Conservation (phyloP, 53 echinoderm and acorn worm species). For the Astropecten irregularis region DNA sequence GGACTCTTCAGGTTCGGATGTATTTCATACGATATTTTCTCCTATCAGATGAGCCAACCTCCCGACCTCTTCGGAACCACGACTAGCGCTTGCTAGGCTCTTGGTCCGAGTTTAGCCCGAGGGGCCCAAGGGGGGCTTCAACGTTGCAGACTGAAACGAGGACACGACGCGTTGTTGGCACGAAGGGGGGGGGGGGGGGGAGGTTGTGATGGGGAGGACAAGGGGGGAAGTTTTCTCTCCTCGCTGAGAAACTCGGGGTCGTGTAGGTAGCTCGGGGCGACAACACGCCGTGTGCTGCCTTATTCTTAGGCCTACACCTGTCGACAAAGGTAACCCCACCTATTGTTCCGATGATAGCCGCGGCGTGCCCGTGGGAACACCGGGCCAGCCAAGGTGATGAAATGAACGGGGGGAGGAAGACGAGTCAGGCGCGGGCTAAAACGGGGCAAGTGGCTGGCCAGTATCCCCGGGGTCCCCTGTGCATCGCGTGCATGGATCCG, state of each 20-base stretch:
- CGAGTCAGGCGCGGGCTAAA: constrained; percentile 20
- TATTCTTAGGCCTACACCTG: constrained; percentile 23
- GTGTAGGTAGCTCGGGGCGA: too few species aligned
- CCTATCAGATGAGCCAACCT: too few species aligned
- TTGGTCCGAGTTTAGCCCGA: constrained; percentile 31
- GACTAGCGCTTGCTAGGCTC: too few species aligned
- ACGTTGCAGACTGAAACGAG: constrained; percentile 21
- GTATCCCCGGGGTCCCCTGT: constrained; percentile 15
- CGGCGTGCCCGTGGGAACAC: constrained; percentile 3
- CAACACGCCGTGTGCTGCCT: background rate
- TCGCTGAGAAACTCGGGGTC: constrained; percentile 12
- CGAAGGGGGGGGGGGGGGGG: background rate
- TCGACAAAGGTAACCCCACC: constrained; percentile 46
- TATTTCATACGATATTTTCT: constrained; percentile 10
- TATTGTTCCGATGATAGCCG: constrained; percentile 59
- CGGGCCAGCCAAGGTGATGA: constrained; percentile 37
- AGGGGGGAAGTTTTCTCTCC: background rate
- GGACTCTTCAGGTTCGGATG: background rate
- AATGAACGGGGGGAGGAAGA: constrained; percentile 40
- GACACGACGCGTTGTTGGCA: constrained; percentile 26
- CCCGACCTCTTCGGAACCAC: too few species aligned
- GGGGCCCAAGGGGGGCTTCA: too few species aligned
- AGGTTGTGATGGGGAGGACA: too few species aligned
- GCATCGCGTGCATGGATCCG: constrained; percentile 25
- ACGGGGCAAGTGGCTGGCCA: too few species aligned